Evolutionary conservation across 2,888 invertebrate genomes (phyloP).

Genomic region (Loripinus fragilis): DNA sequence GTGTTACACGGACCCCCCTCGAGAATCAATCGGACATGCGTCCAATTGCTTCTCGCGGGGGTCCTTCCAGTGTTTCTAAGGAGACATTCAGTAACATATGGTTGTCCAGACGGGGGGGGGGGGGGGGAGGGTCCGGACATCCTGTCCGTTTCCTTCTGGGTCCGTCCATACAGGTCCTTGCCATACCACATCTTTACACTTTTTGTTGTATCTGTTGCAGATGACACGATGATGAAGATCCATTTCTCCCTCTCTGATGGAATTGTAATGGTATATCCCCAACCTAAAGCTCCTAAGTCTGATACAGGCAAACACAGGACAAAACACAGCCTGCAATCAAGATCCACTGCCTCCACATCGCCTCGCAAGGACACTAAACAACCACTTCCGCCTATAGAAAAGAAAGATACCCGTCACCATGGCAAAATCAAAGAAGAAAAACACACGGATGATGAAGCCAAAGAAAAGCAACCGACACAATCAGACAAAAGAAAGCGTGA

Average conservation of each 20-base stretch:
- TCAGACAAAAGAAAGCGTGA: neutral
- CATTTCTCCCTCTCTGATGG: conserved; percentile 59
- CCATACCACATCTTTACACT: too few species aligned
- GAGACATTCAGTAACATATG: too few species aligned
- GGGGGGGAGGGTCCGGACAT: too few species aligned
- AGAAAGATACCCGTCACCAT: neutral
- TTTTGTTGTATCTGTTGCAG: neutral
- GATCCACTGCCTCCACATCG: conserved; percentile 3
- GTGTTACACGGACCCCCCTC: too few species aligned
- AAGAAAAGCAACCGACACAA: conserved; percentile 6
- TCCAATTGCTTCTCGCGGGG: too few species aligned
- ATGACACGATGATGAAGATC: conserved; percentile 34
- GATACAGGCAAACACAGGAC: conserved; percentile 32
- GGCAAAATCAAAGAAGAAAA: conserved; percentile 4
- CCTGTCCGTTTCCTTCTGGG: too few species aligned
- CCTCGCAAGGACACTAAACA: conserved; percentile 7
- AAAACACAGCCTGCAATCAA: conserved; percentile 27
- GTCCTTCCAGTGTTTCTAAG: too few species aligned
- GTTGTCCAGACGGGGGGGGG: too few species aligned
- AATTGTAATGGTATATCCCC: conserved; percentile 43
- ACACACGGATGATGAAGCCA: conserved; percentile 24
- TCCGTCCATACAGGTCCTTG: too few species aligned
- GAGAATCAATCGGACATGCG: too few species aligned
- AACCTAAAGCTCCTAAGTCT: conserved; percentile 10
- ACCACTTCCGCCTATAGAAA: neutral